Evolutionary conservation across 2,797 vertebrate genomes (phyloP).

Genomic region (Amblyopsis hoosieri): DNA sequence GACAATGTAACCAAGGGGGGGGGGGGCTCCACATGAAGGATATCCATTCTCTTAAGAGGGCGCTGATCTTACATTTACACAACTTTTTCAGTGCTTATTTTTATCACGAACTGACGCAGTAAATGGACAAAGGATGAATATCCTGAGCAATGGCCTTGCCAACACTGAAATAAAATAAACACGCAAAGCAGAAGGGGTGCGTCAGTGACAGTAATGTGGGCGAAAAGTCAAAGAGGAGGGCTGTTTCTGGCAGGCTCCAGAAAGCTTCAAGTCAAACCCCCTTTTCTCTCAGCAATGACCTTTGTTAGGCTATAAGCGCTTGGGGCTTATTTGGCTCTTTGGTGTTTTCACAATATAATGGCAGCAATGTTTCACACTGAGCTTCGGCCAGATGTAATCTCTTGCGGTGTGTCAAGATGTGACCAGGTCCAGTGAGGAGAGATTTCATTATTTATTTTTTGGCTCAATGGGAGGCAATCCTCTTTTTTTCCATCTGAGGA

Average conservation of each 20-base stretch:
- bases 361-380: constrained; percentile 36
- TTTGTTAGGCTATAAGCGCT: constrained; percentile 8
- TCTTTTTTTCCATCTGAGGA: constrained; percentile 74
- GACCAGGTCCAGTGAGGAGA: constrained; percentile 33
- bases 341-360: neutral
- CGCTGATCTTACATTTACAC: constrained; percentile 53
- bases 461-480: constrained; percentile 65
- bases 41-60: constrained; percentile 56
- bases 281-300: neutral
- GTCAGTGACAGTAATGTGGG: constrained; percentile 33
- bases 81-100: constrained; percentile 46
- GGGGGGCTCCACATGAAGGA: constrained; percentile 51
- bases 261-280: neutral
- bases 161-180: constrained; percentile 57
- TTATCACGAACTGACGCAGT: constrained; percentile 59
- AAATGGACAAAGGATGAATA: constrained; percentile 31
- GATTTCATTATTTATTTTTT: constrained; percentile 56
- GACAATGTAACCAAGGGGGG: constrained; percentile 65
- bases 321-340: constrained; percentile 12
- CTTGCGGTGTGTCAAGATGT: constrained; percentile 44
- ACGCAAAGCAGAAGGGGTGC: constrained; percentile 26
- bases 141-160: constrained; percentile 36
- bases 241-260: constrained; percentile 19
- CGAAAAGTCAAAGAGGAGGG: constrained; percentile 43
- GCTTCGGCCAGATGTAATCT: constrained; percentile 36